phyloP scores from a whole-genome alignment of 1,140 invertebrate genomes.

The Adelges cooleyi region DNA sequence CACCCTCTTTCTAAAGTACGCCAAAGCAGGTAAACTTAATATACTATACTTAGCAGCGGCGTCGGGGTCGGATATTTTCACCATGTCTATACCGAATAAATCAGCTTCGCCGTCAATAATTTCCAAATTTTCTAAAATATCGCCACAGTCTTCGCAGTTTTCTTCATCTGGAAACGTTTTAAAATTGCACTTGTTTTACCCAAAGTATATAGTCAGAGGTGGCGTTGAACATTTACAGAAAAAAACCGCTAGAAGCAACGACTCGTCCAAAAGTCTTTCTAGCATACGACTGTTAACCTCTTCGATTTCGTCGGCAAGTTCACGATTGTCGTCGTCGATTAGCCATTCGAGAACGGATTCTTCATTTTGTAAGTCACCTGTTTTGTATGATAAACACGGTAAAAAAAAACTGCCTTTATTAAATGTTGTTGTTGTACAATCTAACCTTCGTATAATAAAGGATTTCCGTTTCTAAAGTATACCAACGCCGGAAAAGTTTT shows the following conservation, averaged over 20 bases:
- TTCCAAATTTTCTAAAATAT: slow-evolving; percentile 76
- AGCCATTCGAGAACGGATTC: slow-evolving; percentile 85
- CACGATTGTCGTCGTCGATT: slow-evolving; percentile 84
- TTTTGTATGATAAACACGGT: no score
- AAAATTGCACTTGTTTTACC: no score
- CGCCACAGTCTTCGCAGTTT: slow-evolving; percentile 78
- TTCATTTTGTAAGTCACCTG: slow-evolving; percentile 81
- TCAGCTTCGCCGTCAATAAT: slow-evolving; percentile 90
- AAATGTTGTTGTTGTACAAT: not conserved
- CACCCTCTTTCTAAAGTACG: slow-evolving; percentile 79
- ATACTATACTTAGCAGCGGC: slow-evolving; percentile 71
- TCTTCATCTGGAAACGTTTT: slow-evolving; percentile 60
- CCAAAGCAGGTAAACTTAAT: slow-evolving; percentile 69
- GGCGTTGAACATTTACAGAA: slow-evolving; percentile 74
- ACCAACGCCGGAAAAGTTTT: slow-evolving; percentile 88
- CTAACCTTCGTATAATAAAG: slow-evolving; percentile 72
- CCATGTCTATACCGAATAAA: slow-evolving; percentile 86
- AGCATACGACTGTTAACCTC: slow-evolving; percentile 83
- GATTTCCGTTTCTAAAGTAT: slow-evolving; percentile 88
- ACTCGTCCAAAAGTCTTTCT: slow-evolving; percentile 72
- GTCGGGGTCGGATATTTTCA: slow-evolving; percentile 77
- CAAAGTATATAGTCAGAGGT: no score
- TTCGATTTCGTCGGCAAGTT: slow-evolving; percentile 88
- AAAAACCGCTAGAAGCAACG: slow-evolving; percentile 78
- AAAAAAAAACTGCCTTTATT: not conserved